Conservation (phyloP, 2,113 vertebrate species). For the Psilopsiagon aurifrons region DNA sequence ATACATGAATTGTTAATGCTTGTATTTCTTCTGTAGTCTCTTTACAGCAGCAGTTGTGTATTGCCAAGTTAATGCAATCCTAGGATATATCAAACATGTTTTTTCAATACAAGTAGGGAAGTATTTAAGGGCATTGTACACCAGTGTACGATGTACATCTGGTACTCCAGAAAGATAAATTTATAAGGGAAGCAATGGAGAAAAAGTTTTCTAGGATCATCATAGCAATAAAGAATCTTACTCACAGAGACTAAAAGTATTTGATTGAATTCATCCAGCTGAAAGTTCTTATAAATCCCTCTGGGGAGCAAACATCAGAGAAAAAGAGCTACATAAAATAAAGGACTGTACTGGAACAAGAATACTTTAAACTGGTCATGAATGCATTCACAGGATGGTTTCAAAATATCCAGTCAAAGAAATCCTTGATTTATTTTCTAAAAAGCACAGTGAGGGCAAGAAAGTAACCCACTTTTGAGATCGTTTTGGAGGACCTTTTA, state of each 20-base stretch:
- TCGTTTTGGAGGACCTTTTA: background rate
- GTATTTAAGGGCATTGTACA: background rate
- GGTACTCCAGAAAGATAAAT: background rate
- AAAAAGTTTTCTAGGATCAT: background rate
- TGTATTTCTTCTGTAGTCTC: background rate
- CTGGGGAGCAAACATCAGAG: background rate
- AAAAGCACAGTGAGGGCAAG: background rate
- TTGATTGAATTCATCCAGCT: background rate
- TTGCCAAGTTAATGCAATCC: background rate
- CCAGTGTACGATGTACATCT: background rate
- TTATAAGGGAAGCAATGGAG: background rate
- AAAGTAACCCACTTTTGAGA: background rate
- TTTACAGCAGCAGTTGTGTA: background rate
- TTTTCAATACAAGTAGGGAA: background rate
- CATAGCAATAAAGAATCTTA: background rate
- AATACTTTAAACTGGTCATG: background rate
- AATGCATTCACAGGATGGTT: background rate
- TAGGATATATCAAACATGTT: background rate
- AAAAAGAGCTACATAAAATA: background rate
- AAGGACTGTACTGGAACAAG: background rate
- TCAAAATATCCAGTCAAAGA: background rate
- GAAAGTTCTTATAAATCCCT: background rate
- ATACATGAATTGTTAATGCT: conserved; percentile 29
- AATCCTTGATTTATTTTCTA: background rate
- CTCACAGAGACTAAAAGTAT: background rate